Conservation (phyloP, 2,797 vertebrate genomes). For the Sebastolobus alascanus region DNA sequence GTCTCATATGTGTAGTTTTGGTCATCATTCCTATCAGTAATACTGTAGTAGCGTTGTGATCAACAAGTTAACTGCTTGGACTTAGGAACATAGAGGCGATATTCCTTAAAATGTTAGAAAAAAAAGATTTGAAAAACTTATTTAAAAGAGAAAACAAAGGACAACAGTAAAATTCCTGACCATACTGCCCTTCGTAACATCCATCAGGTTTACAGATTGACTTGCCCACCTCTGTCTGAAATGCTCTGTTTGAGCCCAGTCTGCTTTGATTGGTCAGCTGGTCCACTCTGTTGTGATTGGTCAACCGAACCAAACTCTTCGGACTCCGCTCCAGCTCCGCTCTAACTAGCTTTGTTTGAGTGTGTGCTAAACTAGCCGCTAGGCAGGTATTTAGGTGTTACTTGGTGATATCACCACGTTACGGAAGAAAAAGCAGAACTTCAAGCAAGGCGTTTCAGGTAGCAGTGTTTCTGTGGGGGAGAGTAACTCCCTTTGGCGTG, state of each 20-base stretch:
- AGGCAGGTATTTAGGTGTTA: not conserved
- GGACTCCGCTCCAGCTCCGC: too few relatives aligned
- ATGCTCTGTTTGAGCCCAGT: too few relatives aligned
- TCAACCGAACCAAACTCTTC: too few relatives aligned
- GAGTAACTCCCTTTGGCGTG: not conserved
- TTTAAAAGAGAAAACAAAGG: not conserved
- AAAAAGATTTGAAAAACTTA: not conserved
- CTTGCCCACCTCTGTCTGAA: not conserved
- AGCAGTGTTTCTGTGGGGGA: not conserved
- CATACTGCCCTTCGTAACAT: not conserved
- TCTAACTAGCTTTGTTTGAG: not conserved
- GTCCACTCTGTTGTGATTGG: too few relatives aligned
- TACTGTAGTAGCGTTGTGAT: not conserved
- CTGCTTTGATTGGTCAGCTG: too few relatives aligned
- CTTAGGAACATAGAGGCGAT: not conserved
- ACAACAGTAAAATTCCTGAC: not conserved
- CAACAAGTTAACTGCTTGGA: not conserved
- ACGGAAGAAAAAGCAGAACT: not conserved
- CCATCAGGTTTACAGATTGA: not conserved
- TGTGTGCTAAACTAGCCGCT: not conserved
- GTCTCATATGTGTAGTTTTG: not conserved
- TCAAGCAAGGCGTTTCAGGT: not conserved
- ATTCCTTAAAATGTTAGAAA: not conserved
- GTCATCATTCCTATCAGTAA: not conserved
- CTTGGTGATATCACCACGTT: not conserved